Evolutionary conservation across 37 sponge, comb jelly and placozoan species (phyloP).

Genomic region (Axinella damicornis): DNA sequence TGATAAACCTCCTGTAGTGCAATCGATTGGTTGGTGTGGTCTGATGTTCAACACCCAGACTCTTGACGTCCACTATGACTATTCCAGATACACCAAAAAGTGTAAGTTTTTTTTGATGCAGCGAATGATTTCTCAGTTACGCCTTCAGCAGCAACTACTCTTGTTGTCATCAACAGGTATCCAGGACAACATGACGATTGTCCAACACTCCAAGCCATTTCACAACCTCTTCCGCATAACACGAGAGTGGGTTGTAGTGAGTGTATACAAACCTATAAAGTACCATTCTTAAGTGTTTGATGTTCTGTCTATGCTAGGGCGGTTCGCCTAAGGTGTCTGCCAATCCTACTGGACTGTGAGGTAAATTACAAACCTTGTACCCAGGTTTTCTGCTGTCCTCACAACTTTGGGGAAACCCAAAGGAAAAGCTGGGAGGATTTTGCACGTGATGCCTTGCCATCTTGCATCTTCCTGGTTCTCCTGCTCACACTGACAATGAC

Average conservation of each 20-base stretch:
- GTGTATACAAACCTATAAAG: too few relatives aligned
- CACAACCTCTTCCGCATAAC: conserved; percentile 15
- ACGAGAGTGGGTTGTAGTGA: conserved; percentile 5
- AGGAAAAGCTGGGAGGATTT: too few relatives aligned
- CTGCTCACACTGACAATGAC: too few relatives aligned
- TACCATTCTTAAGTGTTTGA: too few relatives aligned
- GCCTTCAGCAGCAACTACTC: background rate
- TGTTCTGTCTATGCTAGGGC: conserved; percentile 11
- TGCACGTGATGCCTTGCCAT: too few relatives aligned
- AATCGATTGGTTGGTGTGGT: conserved; percentile 82
- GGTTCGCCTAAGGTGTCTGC: conserved; percentile 41
- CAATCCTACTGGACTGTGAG: conserved; percentile 52
- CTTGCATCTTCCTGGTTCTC: too few relatives aligned
- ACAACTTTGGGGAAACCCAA: too few relatives aligned
- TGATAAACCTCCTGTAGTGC: conserved; percentile 2
- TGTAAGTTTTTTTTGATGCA: conserved; percentile 7
- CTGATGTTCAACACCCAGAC: conserved; percentile 54
- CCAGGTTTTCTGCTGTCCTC: too few relatives aligned
- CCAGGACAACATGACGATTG: conserved; percentile 56
- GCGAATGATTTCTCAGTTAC: background rate
- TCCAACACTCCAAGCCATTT: conserved; percentile 32
- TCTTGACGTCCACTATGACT: conserved; percentile 63
- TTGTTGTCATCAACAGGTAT: conserved; percentile 31
- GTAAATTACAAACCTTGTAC: too few relatives aligned
- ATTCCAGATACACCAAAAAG: conserved; percentile 18